Conservation (phyloP, 2,797 vertebrate genomes). For the Lindbergichthys nudifrons region DNA sequence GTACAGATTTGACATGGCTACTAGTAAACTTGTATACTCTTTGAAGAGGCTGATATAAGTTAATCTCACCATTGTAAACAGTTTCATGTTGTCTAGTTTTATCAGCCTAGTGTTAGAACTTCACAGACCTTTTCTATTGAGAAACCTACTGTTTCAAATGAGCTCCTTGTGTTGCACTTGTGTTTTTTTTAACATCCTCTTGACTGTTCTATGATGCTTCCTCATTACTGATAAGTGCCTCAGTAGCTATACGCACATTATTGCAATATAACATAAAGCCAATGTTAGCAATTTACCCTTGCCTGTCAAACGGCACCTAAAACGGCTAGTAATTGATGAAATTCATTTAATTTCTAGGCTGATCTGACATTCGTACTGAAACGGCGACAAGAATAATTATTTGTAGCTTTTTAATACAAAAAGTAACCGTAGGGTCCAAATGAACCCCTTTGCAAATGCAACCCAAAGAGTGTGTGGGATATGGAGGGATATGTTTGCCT, state of each 20-base stretch:
- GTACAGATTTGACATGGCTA: neutral
- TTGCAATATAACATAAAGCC: conserved; percentile 52
- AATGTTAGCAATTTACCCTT: conserved; percentile 26
- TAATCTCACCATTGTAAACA: neutral
- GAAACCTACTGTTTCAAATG: conserved; percentile 30
- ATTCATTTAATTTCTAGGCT: conserved; percentile 27
- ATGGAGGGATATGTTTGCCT: no score
- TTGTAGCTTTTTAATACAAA: neutral
- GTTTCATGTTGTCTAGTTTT: conserved; percentile 22
- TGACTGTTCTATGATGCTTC: conserved; percentile 44
- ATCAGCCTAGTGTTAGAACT: conserved; percentile 11
- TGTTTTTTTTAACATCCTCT: conserved; percentile 21
- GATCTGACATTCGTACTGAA: conserved; percentile 21
- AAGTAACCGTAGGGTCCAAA: neutral
- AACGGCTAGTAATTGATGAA: conserved; percentile 40
- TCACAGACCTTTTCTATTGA: conserved; percentile 4
- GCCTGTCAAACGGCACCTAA: conserved; percentile 43
- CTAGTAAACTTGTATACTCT: neutral
- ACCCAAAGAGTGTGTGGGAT: neutral
- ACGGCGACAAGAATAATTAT: conserved; percentile 4
- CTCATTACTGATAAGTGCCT: conserved; percentile 60
- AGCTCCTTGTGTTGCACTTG: conserved; percentile 48
- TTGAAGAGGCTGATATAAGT: neutral
- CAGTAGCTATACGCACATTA: conserved; percentile 45
- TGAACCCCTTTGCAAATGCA: neutral